Conservation (phyloP, 2,888 invertebrate genomes). For the Andricus quercusramuli region DNA sequence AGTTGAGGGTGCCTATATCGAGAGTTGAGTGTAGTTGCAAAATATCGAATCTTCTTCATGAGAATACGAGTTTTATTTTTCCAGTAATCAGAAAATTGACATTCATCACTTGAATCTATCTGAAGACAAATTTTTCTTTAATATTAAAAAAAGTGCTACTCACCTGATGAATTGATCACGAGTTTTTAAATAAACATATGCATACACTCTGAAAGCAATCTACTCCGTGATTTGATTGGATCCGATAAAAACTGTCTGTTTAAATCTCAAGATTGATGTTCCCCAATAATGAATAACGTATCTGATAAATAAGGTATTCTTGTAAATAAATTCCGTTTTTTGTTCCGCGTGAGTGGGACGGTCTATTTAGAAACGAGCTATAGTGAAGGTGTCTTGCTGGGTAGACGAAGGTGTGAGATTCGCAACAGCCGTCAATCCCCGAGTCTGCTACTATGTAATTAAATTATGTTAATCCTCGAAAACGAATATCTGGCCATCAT, state of each 20-base stretch:
- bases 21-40: too few species aligned
- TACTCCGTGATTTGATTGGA: not conserved
- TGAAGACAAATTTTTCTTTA: too few species aligned
- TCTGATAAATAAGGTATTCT: not conserved
- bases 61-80: too few species aligned
- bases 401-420: conserved; percentile 30
- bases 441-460: conserved; percentile 42
- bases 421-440: conserved; percentile 31
- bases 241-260: not conserved
- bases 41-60: too few species aligned
- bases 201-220: not conserved
- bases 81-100: too few species aligned
- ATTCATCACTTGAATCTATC: too few species aligned
- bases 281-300: conserved; percentile 23
- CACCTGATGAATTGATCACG: not conserved
- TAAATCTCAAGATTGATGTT: conserved; percentile 4
- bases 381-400: not conserved
- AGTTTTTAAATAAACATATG: not conserved
- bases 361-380: conserved; percentile 1
- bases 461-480: conserved; percentile 38
- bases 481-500: conserved; percentile 25
- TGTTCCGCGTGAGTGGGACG: not conserved
- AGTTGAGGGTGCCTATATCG: too few species aligned
- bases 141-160: not conserved
- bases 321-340: not conserved